phyloP scores from a whole-genome alignment of 2,113 vertebrate genomes.

The Xiphophorus maculatus region DNA sequence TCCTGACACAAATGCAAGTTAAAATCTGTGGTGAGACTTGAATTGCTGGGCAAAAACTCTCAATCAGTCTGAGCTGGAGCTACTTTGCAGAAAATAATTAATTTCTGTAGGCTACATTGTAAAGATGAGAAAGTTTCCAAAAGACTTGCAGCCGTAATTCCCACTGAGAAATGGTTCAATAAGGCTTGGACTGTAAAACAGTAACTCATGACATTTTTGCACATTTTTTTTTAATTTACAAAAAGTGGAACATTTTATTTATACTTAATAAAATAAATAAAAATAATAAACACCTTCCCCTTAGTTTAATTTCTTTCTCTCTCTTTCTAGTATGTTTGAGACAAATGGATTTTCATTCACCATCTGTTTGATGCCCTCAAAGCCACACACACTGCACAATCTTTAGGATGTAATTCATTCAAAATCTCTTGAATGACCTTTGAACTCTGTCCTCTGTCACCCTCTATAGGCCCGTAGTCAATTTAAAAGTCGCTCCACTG shows the following conservation, averaged over 20 bases:
- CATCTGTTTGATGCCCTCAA: conserved; percentile 41
- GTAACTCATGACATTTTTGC: no score
- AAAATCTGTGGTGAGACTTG: neutral
- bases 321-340: conserved; percentile 34
- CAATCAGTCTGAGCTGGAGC: neutral
- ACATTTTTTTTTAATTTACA: no score
- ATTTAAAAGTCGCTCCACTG: conserved; percentile 83
- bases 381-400: conserved; percentile 19
- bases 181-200: neutral
- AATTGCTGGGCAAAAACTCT: neutral
- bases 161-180: neutral
- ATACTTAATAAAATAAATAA: no score
- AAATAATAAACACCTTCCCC: no score
- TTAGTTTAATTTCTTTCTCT: neutral
- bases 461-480: conserved; percentile 80
- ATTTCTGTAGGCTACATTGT: no score
- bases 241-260: no score
- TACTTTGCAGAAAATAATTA: neutral
- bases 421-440: conserved; percentile 15
- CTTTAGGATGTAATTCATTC: neutral
- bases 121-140: neutral
- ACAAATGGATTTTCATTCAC: conserved; percentile 18
- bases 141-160: neutral
- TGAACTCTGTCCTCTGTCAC: conserved; percentile 36
- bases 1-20: neutral